Percentiles rank a stretch among this genome's conserved stretches.
Evolutionary conservation across 2,888 invertebrate species (phyloP).

Genomic region (Liopterus haemorrhoidalis): DNA sequence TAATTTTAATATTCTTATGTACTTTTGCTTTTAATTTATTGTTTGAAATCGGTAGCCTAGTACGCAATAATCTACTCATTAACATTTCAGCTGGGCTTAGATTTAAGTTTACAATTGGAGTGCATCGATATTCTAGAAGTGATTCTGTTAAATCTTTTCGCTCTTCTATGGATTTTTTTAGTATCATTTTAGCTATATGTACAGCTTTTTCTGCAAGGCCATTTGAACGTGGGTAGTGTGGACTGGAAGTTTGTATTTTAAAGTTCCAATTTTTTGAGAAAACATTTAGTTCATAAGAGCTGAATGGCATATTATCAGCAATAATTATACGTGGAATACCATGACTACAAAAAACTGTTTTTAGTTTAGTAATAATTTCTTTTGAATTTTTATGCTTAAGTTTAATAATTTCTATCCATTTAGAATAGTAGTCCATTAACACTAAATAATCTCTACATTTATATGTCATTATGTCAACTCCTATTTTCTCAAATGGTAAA

Average conservation of each 20-base stretch:
- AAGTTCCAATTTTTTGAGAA: slow-evolving; percentile 28
- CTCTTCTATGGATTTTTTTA: slow-evolving; percentile 28
- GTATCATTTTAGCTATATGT: slow-evolving; percentile 30
- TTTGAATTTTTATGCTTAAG: slow-evolving; percentile 28
- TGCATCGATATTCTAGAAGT: slow-evolving; percentile 28
- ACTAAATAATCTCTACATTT: slow-evolving; percentile 27
- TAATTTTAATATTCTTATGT: too few species aligned
- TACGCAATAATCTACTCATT: slow-evolving; percentile 26
- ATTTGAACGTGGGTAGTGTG: slow-evolving; percentile 28
- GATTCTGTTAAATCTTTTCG: slow-evolving; percentile 26
- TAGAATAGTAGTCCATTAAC: slow-evolving; percentile 29
- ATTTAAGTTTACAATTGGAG: slow-evolving; percentile 24
- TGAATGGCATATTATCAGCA: slow-evolving; percentile 31
- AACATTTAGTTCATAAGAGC: slow-evolving; percentile 26
- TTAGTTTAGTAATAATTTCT: slow-evolving; percentile 27
- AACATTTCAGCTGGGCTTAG: slow-evolving; percentile 29
- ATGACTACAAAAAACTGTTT: slow-evolving; percentile 28
- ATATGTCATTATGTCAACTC: slow-evolving; percentile 28
- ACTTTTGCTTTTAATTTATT: slow-evolving; percentile 27
- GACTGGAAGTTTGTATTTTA: slow-evolving; percentile 23
- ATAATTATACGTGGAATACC: slow-evolving; percentile 34
- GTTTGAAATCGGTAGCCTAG: slow-evolving; percentile 24
- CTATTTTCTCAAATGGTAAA: slow-evolving; percentile 29
- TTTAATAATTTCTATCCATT: slow-evolving; percentile 27
- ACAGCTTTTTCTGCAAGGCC: slow-evolving; percentile 31